Evolutionary conservation across 2,113 vertebrate species (phyloP).

Genomic region (Tretioscincus oriximinensis): DNA sequence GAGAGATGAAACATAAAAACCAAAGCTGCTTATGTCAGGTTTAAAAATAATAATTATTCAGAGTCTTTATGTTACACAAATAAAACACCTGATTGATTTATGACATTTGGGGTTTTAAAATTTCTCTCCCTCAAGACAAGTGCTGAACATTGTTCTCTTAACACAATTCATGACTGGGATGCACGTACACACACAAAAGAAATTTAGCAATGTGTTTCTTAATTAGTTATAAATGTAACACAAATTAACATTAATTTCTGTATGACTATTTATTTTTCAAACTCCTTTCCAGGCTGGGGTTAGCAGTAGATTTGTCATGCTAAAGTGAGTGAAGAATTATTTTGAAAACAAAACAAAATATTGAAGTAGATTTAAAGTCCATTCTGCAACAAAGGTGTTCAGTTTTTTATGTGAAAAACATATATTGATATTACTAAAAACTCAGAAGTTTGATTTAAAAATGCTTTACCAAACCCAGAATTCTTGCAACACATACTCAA

Average conservation of each 20-base stretch:
- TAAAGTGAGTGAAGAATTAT: constrained; percentile 67
- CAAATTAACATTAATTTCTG: constrained; percentile 63
- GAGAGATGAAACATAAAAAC: background rate
- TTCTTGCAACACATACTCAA: constrained; percentile 66
- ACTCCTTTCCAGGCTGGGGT: constrained; percentile 63
- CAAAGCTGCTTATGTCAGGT: too few relatives aligned
- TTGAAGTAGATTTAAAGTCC: constrained; percentile 69
- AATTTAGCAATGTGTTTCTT: constrained; percentile 24
- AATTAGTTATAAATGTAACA: constrained; percentile 52
- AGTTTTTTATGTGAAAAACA: constrained; percentile 65
- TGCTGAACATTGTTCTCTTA: too few relatives aligned
- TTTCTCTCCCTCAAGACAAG: too few relatives aligned
- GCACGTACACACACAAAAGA: background rate
- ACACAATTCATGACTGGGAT: background rate
- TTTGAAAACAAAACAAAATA: constrained; percentile 32
- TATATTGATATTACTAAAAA: constrained; percentile 62
- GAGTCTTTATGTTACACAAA: too few relatives aligned
- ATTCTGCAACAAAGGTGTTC: constrained; percentile 55
- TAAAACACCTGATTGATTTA: too few relatives aligned
- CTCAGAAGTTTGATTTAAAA: constrained; percentile 69
- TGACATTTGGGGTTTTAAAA: too few relatives aligned
- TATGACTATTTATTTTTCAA: constrained; percentile 72
- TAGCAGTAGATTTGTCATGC: constrained; percentile 69
- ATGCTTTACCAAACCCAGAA: constrained; percentile 75
- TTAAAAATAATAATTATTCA: too few relatives aligned